A percentile compares a stretch with the other conserved stretches of the same genome.
These are phyloP conservation scores for Leuciscus idus DNA, from an alignment of 2,113 vertebrate species.

Conservation along the genomic window DNA sequence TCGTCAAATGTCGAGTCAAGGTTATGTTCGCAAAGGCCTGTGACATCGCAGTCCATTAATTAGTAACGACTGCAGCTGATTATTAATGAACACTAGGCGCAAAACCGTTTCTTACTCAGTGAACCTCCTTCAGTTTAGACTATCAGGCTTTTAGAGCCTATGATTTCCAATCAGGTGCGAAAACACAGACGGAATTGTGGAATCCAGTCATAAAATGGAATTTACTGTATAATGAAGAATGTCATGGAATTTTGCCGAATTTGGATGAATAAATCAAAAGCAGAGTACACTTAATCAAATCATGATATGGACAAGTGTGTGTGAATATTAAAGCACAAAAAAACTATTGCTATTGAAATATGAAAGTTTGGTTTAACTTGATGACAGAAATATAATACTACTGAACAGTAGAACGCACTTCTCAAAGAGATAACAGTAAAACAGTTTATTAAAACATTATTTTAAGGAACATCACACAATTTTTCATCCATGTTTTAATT, in stretches of 20 bases:
- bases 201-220: background rate
- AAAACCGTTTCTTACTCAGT: conserved; percentile 15
- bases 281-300: background rate
- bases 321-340: background rate
- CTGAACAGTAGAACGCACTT: too few relatives aligned
- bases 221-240: background rate
- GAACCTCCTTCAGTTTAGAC: background rate
- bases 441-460: background rate
- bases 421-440: background rate
- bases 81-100: conserved; percentile 48
- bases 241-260: background rate
- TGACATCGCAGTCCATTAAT: conserved; percentile 65
- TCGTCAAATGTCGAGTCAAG: conserved; percentile 50
- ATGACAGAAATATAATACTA: too few relatives aligned
- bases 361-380: too few relatives aligned
- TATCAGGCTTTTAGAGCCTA: background rate
- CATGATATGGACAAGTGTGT: background rate
- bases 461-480: background rate
- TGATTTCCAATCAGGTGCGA: background rate
- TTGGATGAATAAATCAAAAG: background rate
- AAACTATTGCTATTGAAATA: background rate
- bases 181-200: background rate
- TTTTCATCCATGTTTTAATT: background rate
- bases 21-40: conserved; percentile 51
- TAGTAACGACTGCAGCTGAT: conserved; percentile 65